Evolutionary conservation across 23 tunicate species (phyloP), one percentile per base, ranked within the genome.

Genomic region (Trididemnum nubilum): DNA sequence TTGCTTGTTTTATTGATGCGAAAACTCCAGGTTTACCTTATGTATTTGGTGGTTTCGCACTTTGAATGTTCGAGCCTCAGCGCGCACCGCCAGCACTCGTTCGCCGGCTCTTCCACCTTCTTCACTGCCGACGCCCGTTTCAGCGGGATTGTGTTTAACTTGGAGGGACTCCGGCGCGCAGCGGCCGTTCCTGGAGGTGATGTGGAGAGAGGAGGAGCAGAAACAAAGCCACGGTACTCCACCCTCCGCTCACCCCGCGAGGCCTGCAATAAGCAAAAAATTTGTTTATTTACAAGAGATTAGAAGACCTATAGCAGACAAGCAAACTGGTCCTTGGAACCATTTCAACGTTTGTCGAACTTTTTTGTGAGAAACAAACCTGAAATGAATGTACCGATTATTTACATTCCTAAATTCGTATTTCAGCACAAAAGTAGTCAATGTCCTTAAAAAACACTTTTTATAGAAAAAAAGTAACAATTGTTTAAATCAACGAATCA

Each of bases 1-100:
- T n/a, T n/a, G n/a, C n/a, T n/a, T n/a, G n/a, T n/a, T n/a, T n/a
- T n/a, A n/a, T n/a, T n/a, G n/a, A n/a, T n/a, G n/a, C n/a, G n/a
- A n/a, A n/a, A n/a, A n/a, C n/a, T n/a, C 54, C 9, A 44, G 54
- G 40, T 61, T 15, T 22, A 90, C 97, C 97, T 81, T 58, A 91
- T 91, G 66, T 91, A 91, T 67, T 91, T 91, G 5, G 97, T 85
- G 3, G 90, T 85, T 76, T 91, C 97, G 64, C 97, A 91, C 82
- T 91, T 85, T 1, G 97, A 81, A 63, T 91, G 97, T 33, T 91
- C 97, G 23, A 91, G 63, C 21, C 77, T 81, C 65, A 91, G 66
- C 35, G 97, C 97, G 65, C 97, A 91, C 15, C 90, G 70, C 97
- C 97, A 91, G 90, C 97, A 91, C 34, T 89, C 91, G 32, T 78